Base-by-base conservation (phyloP, 2,113 vertebrate species). In the Stegastes partitus region DNA sequence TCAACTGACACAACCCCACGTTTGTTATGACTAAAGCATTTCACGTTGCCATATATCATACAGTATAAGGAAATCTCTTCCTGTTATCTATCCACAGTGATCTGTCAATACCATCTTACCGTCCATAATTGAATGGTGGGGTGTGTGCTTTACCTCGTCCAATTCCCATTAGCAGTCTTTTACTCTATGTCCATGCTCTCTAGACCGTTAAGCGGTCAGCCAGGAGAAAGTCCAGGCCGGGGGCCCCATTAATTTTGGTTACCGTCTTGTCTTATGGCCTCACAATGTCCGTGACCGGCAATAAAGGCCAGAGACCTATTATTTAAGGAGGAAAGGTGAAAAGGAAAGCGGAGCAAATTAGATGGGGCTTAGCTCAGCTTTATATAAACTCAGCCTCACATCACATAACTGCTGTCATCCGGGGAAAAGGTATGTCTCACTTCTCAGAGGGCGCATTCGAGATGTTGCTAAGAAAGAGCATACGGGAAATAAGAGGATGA, bases 171-270 rank as follows among this genome's bases (percentile, higher is more conserved):
- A 89, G 81, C 76, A 47, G 42, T 56, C 68, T 57, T 80, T 84
- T 61, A 74, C 68, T 82, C 68, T 28, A 54, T 65, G 65, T 82
- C 82, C 49, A 22, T 81, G 84, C 68, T 84, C 87, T 71, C 18
- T 25, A 47, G 84, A 91, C 81, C 83, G 66, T 89, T 87, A 74
- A 80, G 84, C 76, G 71, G 86, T 89, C 88, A 86, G 75, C 68
- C 68, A 70, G 82, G 83, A 88, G 71, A 84, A 78, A 84, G 73
- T 83, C 81, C 71, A 28, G 79, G 75, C 73, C n/a, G n/a, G 78
- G 76, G 66, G 63, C 21, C 62, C 72, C 84, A 90, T 93, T 91
- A 65, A 89, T 91, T 91, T 86, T 85, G 89, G 84, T 92, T 89
- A 89, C 57, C 28, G 72, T 85, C 84, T 75, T 88, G 85, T 87